Evolutionary conservation across 2,113 vertebrate genomes (phyloP).

Genomic region (Lophotis ruficrista): DNA sequence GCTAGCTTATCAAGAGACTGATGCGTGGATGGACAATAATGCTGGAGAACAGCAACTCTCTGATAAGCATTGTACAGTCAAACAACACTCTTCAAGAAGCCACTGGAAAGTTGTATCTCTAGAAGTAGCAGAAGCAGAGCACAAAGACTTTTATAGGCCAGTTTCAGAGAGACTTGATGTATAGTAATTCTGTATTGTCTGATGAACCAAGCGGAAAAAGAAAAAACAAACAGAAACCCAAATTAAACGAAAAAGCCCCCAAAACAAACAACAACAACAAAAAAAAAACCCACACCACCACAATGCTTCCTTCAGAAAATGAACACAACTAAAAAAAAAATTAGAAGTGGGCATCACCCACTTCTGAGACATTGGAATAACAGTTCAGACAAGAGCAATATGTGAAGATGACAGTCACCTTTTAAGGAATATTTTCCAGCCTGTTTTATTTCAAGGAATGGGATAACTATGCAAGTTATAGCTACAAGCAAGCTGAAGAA

Average conservation of each 20-base stretch:
- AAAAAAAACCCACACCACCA: too few relatives aligned
- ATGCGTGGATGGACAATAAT: background rate
- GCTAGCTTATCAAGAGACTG: background rate
- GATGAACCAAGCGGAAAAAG: background rate
- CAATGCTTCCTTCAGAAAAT: background rate
- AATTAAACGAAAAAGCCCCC: too few relatives aligned
- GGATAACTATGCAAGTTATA: background rate
- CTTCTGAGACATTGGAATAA: background rate
- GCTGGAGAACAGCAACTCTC: background rate
- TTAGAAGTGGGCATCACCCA: fast-evolving
- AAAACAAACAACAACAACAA: too few relatives aligned
- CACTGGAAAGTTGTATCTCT: background rate
- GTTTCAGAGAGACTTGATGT: background rate
- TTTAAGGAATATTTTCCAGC: background rate
- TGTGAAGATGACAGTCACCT: background rate
- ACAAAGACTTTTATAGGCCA: background rate
- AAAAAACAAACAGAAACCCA: background rate
- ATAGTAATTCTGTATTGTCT: background rate
- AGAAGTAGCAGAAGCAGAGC: background rate
- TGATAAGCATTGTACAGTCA: background rate
- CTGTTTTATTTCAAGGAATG: background rate
- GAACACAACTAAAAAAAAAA: background rate
- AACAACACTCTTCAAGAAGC: background rate
- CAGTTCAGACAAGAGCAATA: background rate
- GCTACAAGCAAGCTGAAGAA: background rate